Base-by-base conservation (phyloP, 2,888 invertebrate species). In the Thelaira solivaga region DNA sequence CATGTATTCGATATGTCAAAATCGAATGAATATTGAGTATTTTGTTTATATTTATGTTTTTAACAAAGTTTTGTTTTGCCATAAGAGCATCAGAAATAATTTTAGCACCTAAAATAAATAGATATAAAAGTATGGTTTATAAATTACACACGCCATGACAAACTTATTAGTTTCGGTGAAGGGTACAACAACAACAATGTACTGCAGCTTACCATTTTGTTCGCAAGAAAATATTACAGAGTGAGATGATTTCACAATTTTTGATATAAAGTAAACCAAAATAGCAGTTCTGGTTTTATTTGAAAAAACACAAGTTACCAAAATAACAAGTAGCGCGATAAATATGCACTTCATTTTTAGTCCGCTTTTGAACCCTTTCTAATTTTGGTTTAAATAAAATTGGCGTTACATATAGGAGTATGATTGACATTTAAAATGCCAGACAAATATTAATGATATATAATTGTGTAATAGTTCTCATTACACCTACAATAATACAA, bases 1-100 rank as follows among this genome's bases (percentile, higher is more conserved):
- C 85, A 65, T 83, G 77, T 39, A 81, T 83, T 7, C 78, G 26
- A 11, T 80, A 72, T 0, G 83, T 81, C 41, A 87, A 65, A 7
- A 84, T 71, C 0, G 43, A 41, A 13, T 8, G 2, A 2, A 86
- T 18, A 34, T 51, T 31, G 5, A 18, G 20, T 7, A 13, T 18
- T 20, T 20, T 31, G n/a, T 43, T 71, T 7, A 51, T 10, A 20
- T 71, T 34, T 20, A 71, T 13, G 18, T 31, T 43, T 51, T 34
- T 6, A 3, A 71, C 31, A 61, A 43, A 61, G 2, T 18, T 31
- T 4, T 49, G 18, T 0, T 4, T 16, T 2, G 26, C 18, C 22
- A 71, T 41, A 11, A 71, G 51, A 0, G 51, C 43, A 18, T 10
- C 10, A 3, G 51, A 31, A 24, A 71, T 61, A 16, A 3, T 2